phyloP scores from a whole-genome alignment of 2,888 invertebrate species.

The Tachina grossa region DNA sequence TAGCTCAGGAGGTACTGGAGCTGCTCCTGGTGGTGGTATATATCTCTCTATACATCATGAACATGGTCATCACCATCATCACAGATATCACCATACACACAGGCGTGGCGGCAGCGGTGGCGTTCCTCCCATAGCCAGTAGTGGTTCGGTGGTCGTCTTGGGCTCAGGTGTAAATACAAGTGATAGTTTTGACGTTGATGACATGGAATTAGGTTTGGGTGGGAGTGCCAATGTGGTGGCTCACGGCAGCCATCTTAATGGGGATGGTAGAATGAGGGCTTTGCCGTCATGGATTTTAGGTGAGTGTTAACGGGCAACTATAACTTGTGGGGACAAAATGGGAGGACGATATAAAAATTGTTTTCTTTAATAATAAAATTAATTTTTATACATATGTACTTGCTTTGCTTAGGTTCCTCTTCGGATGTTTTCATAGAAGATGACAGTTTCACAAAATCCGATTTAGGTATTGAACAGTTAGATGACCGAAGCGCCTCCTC shows the following conservation, averaged over 20 bases:
- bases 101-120: conserved; percentile 74
- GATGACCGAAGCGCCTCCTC: conserved; percentile 72
- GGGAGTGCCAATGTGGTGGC: conserved; percentile 75
- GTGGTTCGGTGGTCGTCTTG: conserved; percentile 65
- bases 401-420: conserved; percentile 77
- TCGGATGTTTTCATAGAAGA: conserved; percentile 82
- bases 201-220: conserved; percentile 77
- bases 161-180: conserved; percentile 63
- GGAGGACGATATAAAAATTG: neutral
- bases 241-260: conserved; percentile 64
- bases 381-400: neutral
- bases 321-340: no score
- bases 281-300: conserved; percentile 79
- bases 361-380: neutral
- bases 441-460: conserved; percentile 82
- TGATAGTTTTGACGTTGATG: conserved; percentile 74
- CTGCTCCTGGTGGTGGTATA: conserved; percentile 67
- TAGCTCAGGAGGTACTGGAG: conserved; percentile 40
- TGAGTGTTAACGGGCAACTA: conserved; percentile 47
- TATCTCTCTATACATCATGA: conserved; percentile 79
- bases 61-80: conserved; percentile 75
- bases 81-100: conserved; percentile 72
- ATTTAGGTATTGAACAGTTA: conserved; percentile 81
- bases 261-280: conserved; percentile 75
- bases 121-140: conserved; percentile 73